phyloP scores from a whole-genome alignment of 2,113 vertebrate species.

The Zeus faber region DNA sequence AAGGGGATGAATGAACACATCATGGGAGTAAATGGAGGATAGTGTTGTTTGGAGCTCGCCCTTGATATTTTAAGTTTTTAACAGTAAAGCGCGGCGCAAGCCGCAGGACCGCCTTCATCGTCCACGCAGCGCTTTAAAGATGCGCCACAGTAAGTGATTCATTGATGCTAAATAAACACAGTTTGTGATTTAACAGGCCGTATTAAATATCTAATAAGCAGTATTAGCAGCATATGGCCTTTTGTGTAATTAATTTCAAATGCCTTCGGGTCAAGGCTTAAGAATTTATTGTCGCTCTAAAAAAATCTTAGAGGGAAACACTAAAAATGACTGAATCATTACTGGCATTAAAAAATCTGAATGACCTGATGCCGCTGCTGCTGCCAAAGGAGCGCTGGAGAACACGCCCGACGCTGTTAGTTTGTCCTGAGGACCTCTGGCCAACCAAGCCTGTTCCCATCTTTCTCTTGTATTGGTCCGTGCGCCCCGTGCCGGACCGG shows the following conservation, averaged over 20 bases:
- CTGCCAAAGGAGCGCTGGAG: too few relatives aligned
- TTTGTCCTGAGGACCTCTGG: constrained; percentile 44
- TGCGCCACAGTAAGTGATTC: constrained; percentile 19
- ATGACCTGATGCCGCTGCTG: constrained; percentile 20
- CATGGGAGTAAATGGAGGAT: too few relatives aligned
- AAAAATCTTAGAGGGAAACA: constrained; percentile 10
- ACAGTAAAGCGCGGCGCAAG: too few relatives aligned
- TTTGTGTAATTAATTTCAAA: constrained; percentile 21
- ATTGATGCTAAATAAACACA: constrained; percentile 25
- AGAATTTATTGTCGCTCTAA: constrained; percentile 16
- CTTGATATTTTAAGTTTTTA: too few relatives aligned
- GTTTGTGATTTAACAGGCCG: constrained; percentile 24
- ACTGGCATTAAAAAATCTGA: neutral
- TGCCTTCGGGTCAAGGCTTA: constrained; percentile 15
- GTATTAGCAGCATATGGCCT: neutral
- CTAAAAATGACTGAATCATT: constrained; percentile 18
- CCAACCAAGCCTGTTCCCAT: constrained; percentile 8
- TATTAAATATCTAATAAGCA: constrained; percentile 3
- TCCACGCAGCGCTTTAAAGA: neutral
- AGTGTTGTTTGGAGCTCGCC: too few relatives aligned
- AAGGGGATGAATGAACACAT: too few relatives aligned
- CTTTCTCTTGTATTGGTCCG: neutral
- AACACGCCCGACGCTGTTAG: too few relatives aligned
- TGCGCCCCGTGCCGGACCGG: too few relatives aligned
- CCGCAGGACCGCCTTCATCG: too few relatives aligned